Conservation (phyloP, 2,797 vertebrate species). For the Poeciliopsis presidionis region DNA sequence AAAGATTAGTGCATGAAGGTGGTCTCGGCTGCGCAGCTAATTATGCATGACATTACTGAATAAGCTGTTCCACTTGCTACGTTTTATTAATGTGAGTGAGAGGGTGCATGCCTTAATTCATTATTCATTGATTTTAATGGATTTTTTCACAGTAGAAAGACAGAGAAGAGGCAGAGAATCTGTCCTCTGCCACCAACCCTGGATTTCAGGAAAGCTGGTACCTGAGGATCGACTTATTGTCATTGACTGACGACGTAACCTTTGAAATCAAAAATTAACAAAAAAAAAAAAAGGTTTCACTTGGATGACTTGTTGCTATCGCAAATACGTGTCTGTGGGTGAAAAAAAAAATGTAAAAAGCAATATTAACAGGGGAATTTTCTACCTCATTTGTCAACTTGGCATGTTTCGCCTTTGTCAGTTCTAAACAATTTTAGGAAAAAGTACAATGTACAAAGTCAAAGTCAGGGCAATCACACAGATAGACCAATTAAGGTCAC, state of each 20-base stretch:
- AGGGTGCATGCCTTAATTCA: slow-evolving; percentile 63
- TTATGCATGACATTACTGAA: slow-evolving; percentile 76
- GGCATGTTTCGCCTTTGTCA: neutral
- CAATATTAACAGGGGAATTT: slow-evolving; percentile 37
- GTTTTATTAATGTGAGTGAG: slow-evolving; percentile 75
- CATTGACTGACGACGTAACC: slow-evolving; percentile 11
- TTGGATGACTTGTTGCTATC: slow-evolving; percentile 25
- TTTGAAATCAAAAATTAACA: slow-evolving; percentile 5
- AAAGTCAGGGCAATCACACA: neutral
- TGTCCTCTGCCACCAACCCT: slow-evolving; percentile 20
- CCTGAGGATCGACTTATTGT: slow-evolving; percentile 36
- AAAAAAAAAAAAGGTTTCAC: neutral
- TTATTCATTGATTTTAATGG: slow-evolving; percentile 75
- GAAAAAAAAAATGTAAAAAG: slow-evolving; percentile 20
- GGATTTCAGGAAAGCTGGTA: slow-evolving; percentile 30
- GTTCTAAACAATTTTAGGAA: neutral
- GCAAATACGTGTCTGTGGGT: slow-evolving; percentile 14
- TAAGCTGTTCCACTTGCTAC: slow-evolving; percentile 76
- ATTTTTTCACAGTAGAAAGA: slow-evolving; percentile 56
- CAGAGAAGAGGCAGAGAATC: slow-evolving; percentile 23
- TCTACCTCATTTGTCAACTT: slow-evolving; percentile 40
- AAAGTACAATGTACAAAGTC: neutral
- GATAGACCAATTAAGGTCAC: neutral
- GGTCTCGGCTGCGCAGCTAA: slow-evolving; percentile 69
- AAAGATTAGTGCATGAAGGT: slow-evolving; percentile 71